Base-by-base conservation (phyloP, 2,113 vertebrate species). In the Reinhardtius hippoglossoides region DNA sequence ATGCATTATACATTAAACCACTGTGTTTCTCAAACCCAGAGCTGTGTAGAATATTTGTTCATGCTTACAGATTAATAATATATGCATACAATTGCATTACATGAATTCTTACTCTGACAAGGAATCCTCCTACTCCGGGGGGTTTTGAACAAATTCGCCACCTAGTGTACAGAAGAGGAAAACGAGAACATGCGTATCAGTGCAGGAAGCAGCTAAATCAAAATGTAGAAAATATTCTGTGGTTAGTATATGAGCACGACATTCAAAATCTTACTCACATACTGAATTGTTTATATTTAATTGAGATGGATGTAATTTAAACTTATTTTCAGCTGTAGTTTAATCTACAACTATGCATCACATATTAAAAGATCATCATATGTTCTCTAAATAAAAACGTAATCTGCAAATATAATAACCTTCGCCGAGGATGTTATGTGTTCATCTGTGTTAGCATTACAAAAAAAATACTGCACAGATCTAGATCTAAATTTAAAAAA, bases 61-160 rank as follows among this genome's bases (percentile, higher is more conserved):
- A 40, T 23, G 60, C 52, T 73, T 54, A 58, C 54, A 64, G 71
- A 70, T 82, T 6, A 72, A 83, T 56, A 74, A 69, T 26, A 46
- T 14, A 65, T 52, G 27, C 44, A 35, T 46, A 70, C 55, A 60
- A 67, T 74, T 58, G 67, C 66, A 58, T 82, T 16, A 31, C 23
- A 55, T 23, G 27, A 42, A 71, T 55, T 60, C 23, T 63, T 56
- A 59, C 20, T 69, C 21, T 13, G 7, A 62, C 56, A 8, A 2
- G 46, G 20, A 20, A 8, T 9, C 20, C 21, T 23, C 57, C 15
- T 10, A 27, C 15, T 21, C 14, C 16, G 13, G n/a, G 21, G 15
- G 44, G 23, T 72, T 81, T 40, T 79, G 80, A 67, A 26, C 23
- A 87, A 78, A 76, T 60, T 69, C 68, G 80, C 89, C 90, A 78